Conservation (phyloP, 1,140 invertebrate species). For the Triops cancriformis region DNA sequence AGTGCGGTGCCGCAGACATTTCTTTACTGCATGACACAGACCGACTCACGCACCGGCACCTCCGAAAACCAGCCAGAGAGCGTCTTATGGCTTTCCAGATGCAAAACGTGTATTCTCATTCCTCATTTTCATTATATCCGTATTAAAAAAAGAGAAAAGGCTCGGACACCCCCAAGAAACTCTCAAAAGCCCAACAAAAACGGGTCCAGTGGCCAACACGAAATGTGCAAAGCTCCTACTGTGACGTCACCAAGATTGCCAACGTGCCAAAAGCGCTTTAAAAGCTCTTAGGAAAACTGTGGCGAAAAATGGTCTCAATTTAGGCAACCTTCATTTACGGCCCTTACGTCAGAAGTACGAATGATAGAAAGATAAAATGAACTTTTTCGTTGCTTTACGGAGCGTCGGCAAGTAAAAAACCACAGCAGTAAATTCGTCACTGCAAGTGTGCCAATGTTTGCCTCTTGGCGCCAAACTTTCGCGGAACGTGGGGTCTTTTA, state of each 20-base stretch:
- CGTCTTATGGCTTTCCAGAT: not conserved
- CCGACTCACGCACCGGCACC: not conserved
- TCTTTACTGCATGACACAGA: conserved; percentile 1
- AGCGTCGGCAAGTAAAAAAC: not conserved
- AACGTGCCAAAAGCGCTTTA: not conserved
- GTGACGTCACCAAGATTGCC: not conserved
- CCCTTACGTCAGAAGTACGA: not conserved
- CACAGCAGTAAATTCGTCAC: not conserved
- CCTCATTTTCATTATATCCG: not conserved
- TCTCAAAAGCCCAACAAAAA: not conserved
- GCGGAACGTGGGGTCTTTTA: not conserved
- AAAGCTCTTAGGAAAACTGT: not conserved
- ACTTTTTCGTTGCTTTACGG: not conserved
- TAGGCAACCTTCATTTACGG: not conserved
- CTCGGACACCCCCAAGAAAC: not conserved
- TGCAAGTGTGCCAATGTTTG: conserved; percentile 9
- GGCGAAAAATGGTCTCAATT: not conserved
- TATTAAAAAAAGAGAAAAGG: not conserved
- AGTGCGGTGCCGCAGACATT: not conserved
- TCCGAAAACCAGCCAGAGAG: not conserved
- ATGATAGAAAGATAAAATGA: not conserved
- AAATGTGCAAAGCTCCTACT: not conserved
- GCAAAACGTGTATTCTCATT: not conserved
- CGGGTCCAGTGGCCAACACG: not conserved
- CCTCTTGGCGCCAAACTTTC: conserved; percentile 4